These are phyloP conservation scores for Marmota flaviventris DNA, from an alignment of 2,113 vertebrate genomes.

Conservation along the genomic window DNA sequence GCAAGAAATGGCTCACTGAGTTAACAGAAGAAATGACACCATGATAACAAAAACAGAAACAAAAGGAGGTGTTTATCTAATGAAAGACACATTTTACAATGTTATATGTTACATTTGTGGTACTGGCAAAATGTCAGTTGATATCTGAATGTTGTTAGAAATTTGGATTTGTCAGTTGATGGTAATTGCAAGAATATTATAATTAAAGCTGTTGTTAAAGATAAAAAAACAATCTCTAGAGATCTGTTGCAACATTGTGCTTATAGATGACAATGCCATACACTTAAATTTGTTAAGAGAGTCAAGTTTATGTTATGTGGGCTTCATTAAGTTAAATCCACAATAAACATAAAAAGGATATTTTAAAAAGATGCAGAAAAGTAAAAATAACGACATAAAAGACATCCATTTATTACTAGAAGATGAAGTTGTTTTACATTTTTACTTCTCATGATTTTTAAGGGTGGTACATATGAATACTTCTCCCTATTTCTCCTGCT, in stretches of 20 bases:
- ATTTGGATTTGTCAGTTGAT: background rate
- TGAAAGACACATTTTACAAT: background rate
- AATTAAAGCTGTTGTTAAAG: background rate
- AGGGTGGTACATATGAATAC: background rate
- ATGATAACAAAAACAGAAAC: background rate
- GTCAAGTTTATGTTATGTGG: background rate
- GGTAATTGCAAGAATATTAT: background rate
- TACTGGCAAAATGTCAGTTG: background rate
- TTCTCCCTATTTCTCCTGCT: too few species aligned
- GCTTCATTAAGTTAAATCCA: background rate
- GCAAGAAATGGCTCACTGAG: background rate
- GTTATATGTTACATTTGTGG: background rate
- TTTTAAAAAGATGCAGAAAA: background rate
- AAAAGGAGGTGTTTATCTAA: background rate
- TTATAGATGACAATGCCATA: background rate
- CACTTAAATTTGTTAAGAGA: background rate
- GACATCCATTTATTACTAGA: background rate
- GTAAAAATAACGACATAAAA: background rate
- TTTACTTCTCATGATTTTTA: background rate
- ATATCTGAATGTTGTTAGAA: background rate
- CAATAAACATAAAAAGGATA: background rate
- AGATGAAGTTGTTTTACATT: background rate
- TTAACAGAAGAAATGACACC: background rate
- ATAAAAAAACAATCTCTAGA: background rate
- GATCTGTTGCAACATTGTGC: background rate